These are phyloP conservation scores for Heliornis fulica DNA, from an alignment of 2,113 vertebrate genomes.

Conservation along the genomic window DNA sequence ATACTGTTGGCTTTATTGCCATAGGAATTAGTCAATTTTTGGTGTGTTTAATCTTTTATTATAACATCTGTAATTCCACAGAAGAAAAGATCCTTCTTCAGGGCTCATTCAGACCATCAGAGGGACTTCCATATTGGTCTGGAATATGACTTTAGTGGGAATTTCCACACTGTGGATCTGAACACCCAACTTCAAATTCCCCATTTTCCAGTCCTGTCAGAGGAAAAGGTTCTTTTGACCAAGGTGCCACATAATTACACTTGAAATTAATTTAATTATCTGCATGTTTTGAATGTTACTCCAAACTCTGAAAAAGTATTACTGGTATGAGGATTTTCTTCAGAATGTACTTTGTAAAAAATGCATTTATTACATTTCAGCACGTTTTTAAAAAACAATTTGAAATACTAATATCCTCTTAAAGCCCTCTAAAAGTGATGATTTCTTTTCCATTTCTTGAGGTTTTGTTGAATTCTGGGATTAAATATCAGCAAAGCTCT, in stretches of 20 bases:
- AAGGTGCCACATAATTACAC: neutral
- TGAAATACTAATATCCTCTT: neutral
- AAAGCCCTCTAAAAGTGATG: neutral
- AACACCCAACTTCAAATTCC: neutral
- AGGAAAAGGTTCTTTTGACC: neutral
- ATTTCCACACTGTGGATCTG: neutral
- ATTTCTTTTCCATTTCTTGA: neutral
- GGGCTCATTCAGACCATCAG: neutral
- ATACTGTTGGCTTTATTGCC: neutral
- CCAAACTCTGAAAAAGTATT: neutral
- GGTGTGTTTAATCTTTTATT: neutral
- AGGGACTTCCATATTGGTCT: neutral
- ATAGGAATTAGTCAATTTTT: neutral
- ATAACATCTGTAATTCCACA: neutral
- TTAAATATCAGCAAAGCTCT: neutral
- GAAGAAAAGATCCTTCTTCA: neutral
- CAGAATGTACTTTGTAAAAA: neutral
- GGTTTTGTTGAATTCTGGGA: neutral
- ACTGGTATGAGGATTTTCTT: neutral
- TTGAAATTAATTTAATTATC: neutral
- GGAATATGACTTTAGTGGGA: neutral
- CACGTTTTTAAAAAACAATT: too few species aligned
- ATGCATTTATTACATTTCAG: neutral
- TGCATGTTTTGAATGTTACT: fast-evolving
- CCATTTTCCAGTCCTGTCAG: too few species aligned